Conservation (phyloP, 2,113 vertebrate species). For the Strigops habroptila region DNA sequence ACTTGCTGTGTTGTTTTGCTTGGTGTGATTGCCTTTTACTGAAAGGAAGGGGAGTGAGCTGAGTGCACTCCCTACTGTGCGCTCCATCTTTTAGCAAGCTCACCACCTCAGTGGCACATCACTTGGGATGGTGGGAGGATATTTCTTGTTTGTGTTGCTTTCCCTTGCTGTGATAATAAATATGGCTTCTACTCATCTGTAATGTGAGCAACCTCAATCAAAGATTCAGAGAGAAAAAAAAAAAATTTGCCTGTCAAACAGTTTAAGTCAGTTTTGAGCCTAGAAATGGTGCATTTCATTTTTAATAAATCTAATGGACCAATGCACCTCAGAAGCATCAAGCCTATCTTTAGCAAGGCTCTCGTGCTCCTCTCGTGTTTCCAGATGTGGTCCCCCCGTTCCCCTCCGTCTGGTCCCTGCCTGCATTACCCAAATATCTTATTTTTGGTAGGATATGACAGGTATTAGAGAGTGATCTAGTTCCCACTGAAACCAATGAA, state of each 20-base stretch:
- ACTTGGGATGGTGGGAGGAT: background rate
- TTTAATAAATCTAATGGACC: background rate
- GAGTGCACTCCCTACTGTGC: rapidly evolving
- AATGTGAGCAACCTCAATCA: background rate
- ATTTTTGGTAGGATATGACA: background rate
- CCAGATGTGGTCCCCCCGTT: background rate
- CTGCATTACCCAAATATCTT: background rate
- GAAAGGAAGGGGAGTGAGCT: background rate
- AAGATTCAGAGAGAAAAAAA: background rate
- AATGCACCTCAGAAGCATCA: background rate
- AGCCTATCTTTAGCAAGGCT: background rate
- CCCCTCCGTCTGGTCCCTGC: background rate
- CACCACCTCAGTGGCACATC: background rate
- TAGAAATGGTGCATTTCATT: background rate
- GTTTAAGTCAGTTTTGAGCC: background rate
- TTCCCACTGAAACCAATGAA: background rate
- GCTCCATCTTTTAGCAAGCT: background rate
- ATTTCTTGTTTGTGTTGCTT: background rate
- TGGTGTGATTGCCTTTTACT: background rate
- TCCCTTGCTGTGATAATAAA: background rate
- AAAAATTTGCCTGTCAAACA: background rate
- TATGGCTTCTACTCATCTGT: background rate
- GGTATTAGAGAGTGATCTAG: background rate
- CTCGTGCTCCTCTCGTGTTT: background rate
- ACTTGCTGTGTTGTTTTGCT: background rate